phyloP scores from a whole-genome alignment of 1,140 invertebrate genomes.

The Drosophila ohnishii region DNA sequence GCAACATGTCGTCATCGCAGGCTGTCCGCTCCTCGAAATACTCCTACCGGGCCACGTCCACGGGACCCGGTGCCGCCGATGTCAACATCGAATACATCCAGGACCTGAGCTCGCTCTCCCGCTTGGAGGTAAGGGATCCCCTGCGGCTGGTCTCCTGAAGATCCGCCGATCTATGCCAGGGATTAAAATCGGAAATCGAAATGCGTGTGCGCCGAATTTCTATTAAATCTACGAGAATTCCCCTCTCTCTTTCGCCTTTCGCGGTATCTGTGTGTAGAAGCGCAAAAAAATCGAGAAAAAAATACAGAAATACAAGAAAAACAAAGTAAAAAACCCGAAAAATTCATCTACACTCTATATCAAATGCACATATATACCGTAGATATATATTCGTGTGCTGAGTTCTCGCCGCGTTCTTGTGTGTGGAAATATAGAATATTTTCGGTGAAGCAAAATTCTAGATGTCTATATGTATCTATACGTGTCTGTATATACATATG shows the following conservation, averaged over 20 bases:
- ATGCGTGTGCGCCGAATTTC: slow-evolving; percentile 51
- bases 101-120: slow-evolving; percentile 94
- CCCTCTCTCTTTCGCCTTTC: slow-evolving; percentile 22
- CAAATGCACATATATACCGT: slow-evolving; percentile 32
- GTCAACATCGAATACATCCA: slow-evolving; percentile 96
- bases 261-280: slow-evolving; percentile 31
- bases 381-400: slow-evolving; percentile 34
- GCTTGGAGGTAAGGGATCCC: slow-evolving; percentile 91
- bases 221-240: slow-evolving; percentile 28
- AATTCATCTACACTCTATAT: slow-evolving; percentile 53
- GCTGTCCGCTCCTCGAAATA: slow-evolving; percentile 94
- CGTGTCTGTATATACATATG: slow-evolving; percentile 45
- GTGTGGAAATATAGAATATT: slow-evolving; percentile 77
- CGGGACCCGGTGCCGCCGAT: slow-evolving; percentile 91
- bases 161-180: slow-evolving; percentile 4
- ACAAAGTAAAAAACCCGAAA: slow-evolving; percentile 46
- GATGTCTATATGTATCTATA: slow-evolving; percentile 56
- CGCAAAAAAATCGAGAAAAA: slow-evolving; percentile 34
- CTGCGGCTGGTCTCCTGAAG: not conserved
- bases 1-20: slow-evolving; percentile 86
- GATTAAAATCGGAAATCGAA: slow-evolving; percentile 9
- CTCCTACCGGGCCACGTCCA: slow-evolving; percentile 89
- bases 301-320: slow-evolving; percentile 32
- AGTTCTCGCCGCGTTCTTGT: slow-evolving; percentile 55
- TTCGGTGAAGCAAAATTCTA: slow-evolving; percentile 66